Percentiles rank a stretch among this genome's conserved stretches.
Conservation (phyloP, 2,797 vertebrate genomes). For the Microtus obscurus region DNA sequence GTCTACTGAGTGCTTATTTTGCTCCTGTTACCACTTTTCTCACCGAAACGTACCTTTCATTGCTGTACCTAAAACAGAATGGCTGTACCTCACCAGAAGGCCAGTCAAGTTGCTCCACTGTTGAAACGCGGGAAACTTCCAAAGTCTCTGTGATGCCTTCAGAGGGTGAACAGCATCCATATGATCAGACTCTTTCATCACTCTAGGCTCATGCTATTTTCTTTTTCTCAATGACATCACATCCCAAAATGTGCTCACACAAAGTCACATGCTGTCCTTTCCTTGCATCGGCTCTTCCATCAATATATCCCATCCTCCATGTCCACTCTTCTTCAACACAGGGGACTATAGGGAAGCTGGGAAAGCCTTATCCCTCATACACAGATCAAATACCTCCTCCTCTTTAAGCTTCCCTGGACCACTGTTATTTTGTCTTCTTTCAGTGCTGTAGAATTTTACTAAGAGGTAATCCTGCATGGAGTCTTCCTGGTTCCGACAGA, state of each 20-base stretch:
- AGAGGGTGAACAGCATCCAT: fast-evolving
- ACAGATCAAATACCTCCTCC: too few species aligned
- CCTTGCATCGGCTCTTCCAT: neutral
- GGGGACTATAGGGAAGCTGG: neutral
- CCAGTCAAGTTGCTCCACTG: neutral
- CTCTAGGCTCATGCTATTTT: neutral
- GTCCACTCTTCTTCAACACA: neutral
- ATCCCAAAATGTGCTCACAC: neutral
- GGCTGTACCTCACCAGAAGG: neutral
- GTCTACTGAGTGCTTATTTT: neutral
- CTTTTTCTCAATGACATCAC: neutral
- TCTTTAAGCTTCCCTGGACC: neutral
- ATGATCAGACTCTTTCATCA: neutral
- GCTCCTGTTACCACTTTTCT: neutral
- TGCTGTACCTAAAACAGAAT: neutral
- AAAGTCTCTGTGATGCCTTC: neutral
- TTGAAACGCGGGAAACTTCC: neutral
- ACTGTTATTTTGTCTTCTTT: neutral
- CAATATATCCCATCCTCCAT: neutral
- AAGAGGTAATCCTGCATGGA: too few species aligned
- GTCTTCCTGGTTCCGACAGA: neutral
- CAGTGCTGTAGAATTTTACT: neutral
- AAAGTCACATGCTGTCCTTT: neutral
- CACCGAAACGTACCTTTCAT: neutral
- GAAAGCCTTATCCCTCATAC: neutral